Evolutionary conservation across 2,113 vertebrate species (phyloP), one percentile per base, ranked within the genome.

Genomic region (Scalopus aquaticus): DNA sequence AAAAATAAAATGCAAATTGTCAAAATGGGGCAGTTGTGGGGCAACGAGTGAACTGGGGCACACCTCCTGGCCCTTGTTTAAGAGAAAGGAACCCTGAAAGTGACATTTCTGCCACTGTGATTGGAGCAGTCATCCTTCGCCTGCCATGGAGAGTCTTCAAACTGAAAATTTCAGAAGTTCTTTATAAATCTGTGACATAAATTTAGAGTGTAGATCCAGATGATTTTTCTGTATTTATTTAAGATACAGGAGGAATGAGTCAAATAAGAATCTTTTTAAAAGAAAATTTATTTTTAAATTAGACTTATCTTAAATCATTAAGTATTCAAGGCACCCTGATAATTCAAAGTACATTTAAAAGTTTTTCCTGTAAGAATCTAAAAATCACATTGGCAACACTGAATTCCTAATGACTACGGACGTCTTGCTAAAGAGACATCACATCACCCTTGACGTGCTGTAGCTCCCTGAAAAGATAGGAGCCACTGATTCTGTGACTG

Each of bases 1-100:
- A 92, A 96, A n/a, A 97, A 90, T 90, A 92, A 93, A 95, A 95
- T 90, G 88, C 80, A 95, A 93, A 94, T 97, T 88, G 81, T 90
- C 42, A 13, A 78, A 93, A 64, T 12, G 1, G 62, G 79, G 19
- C 60, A 49, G 56, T 93, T 69, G 44, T 37, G 42, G 64, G 79
- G 74, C 69, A 76, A 26, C 32, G 39, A 87, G 28, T 77, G 42
- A 96, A 46, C 67, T 37, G 11, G 56, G 35, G 24, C 58, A 35
- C 2, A 51, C 26, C 74, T 73, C 42, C 46, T 49, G 60, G 37
- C 65, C 65, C n/a, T 88, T 60, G 94, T 85, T 62, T 49, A 69
- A 73, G 73, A 77, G 32, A 70, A 86, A 79, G 54, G 65, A 32
- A 72, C 12, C 11, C 4, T 28, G 32, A 13, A 58, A n/a, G n/a